Base-by-base conservation (phyloP, 2,113 vertebrate species). In the Lethenteron camtschaticum region DNA sequence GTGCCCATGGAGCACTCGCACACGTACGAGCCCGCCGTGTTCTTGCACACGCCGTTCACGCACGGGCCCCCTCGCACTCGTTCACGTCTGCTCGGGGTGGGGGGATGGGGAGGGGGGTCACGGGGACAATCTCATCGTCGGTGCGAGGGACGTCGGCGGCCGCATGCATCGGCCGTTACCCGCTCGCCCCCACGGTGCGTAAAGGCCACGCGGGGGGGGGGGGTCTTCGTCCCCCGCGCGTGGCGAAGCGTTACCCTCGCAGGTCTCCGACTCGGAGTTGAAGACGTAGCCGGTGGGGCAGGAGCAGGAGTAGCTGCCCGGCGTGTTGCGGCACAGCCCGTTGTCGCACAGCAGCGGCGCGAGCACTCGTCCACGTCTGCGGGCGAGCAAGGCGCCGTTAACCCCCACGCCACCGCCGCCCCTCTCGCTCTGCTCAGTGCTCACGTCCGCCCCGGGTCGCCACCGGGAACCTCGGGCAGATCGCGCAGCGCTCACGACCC, bases 21-120 rank as follows among this genome's bases (percentile, higher is more conserved):
- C 58, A 57, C 75, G 76, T 86, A 89, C 6, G 84, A 89, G 9
- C 86, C 85, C 55, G 81, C 83, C 76, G 79, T 86, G 80, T 89
- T 88, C 75, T 81, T 84, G 76, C 85, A 89, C 73, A 78, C 80
- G 57, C 82, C 81, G 72, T 79, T 89, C 75, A 80, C 78, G 79
- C 85, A 88, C 0, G 85, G 86, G 68, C 75, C 83, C 73, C 85
- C 76, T 83, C 83, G 79, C 85, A 88, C 80, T 89, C 86, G 73
- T 88, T 82, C 79, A 84, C 74, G 75, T 87, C 85, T 89, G 76
- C 41, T 20, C n/a, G 63, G 9, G 63, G 8, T n/a, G 20, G 10
- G n/a, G n/a, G 20, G 60, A 66, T 14, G 20, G 20, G 63, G 2
- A 1, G 20, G 63, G 20, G n/a, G 20, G 20, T 66, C 9, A 66